A percentile compares a stretch with the other conserved stretches of the same genome.
phyloP scores from a whole-genome alignment of 2,797 vertebrate genomes.

The Carcharodon carcharias region DNA sequence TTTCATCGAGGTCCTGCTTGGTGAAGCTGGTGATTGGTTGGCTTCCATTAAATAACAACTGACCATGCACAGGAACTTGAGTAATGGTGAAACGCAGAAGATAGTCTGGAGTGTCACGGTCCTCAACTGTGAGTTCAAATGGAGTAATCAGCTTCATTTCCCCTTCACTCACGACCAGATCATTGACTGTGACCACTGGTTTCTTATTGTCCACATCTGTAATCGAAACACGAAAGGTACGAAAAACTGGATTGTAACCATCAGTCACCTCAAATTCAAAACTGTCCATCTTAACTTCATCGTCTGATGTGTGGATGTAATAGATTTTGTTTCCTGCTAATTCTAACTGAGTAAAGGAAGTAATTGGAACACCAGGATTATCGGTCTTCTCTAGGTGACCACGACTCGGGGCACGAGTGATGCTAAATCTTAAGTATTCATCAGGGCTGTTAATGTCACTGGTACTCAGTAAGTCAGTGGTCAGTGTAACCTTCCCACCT shows the following conservation, averaged over 20 bases:
- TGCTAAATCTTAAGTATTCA: slow-evolving; percentile 69
- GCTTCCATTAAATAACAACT: slow-evolving; percentile 70
- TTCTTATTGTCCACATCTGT: slow-evolving; percentile 79
- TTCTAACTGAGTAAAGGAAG: slow-evolving; percentile 74
- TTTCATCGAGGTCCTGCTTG: slow-evolving; percentile 76
- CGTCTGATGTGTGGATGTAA: slow-evolving; percentile 73
- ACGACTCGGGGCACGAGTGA: slow-evolving; percentile 66
- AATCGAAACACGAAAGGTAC: slow-evolving; percentile 74
- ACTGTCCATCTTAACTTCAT: slow-evolving; percentile 78
- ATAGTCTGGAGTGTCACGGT: slow-evolving; percentile 69
- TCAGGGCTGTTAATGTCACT: slow-evolving; percentile 75
- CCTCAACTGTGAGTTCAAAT: slow-evolving; percentile 75
- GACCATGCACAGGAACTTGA: slow-evolving; percentile 71
- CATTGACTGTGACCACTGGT: slow-evolving; percentile 68
- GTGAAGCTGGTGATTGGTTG: slow-evolving; percentile 65
- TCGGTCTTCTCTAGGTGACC: slow-evolving; percentile 75
- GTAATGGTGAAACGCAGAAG: slow-evolving; percentile 68
- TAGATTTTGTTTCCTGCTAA: slow-evolving; percentile 78
- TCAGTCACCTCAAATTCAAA: slow-evolving; percentile 81
- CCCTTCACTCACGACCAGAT: slow-evolving; percentile 66
- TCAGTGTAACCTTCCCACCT: slow-evolving; percentile 71
- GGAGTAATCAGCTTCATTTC: slow-evolving; percentile 73
- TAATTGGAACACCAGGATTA: slow-evolving; percentile 65
- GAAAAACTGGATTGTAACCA: slow-evolving; percentile 69
- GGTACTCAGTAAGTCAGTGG: slow-evolving; percentile 75